Conservation (phyloP, 2,888 invertebrate species). For the Drosophila quinaria region DNA sequence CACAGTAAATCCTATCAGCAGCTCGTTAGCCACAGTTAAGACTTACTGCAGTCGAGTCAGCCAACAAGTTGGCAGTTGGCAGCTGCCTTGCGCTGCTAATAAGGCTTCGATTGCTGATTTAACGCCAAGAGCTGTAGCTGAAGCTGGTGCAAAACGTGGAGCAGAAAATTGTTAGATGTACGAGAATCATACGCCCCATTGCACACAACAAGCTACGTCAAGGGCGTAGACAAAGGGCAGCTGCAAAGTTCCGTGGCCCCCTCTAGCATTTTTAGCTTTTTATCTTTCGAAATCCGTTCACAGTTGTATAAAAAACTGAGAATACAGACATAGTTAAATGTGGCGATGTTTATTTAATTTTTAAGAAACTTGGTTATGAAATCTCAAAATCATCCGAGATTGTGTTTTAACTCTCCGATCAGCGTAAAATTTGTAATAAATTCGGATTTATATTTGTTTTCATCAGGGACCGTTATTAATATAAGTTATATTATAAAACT, state of each 20-base stretch:
- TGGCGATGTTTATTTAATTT: too few species aligned
- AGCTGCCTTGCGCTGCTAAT: conserved; percentile 73
- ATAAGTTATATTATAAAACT: too few species aligned
- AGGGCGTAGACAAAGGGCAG: not conserved
- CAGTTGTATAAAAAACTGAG: not conserved
- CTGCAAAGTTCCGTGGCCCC: not conserved
- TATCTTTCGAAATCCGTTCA: not conserved
- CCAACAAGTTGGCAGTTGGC: conserved; percentile 49
- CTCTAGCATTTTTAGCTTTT: not conserved
- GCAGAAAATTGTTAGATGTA: conserved; percentile 62
- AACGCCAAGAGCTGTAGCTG: conserved; percentile 52
- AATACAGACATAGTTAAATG: not conserved
- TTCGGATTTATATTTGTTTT: too few species aligned
- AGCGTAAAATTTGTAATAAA: too few species aligned
- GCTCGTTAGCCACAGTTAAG: conserved; percentile 70
- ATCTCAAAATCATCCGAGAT: too few species aligned
- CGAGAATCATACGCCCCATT: conserved; percentile 72
- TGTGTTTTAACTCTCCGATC: too few species aligned
- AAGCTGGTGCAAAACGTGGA: conserved; percentile 35
- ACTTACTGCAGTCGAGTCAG: conserved; percentile 54
- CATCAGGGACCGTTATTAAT: too few species aligned
- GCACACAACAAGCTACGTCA: conserved; percentile 53
- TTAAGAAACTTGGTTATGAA: too few species aligned
- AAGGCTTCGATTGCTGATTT: conserved; percentile 81
- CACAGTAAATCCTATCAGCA: conserved; percentile 75